Evolutionary conservation across 2,888 invertebrate species (phyloP).

Genomic region (Pseudococcus viburni): DNA sequence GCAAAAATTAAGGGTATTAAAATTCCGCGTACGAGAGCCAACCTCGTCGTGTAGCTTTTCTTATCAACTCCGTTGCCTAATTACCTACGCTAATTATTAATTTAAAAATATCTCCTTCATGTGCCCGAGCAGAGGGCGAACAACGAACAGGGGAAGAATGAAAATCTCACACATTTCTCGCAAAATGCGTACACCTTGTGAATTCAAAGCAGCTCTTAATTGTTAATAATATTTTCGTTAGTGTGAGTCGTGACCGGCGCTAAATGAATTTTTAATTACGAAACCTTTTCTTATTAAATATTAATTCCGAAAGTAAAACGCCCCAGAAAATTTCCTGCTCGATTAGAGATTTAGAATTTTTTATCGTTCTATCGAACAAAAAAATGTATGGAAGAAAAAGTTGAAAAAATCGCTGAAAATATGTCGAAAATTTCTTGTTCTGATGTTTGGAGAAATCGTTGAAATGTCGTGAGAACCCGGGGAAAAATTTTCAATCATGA

Average conservation of each 20-base stretch:
- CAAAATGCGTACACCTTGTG: conserved; percentile 37
- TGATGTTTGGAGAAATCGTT: too few relatives aligned
- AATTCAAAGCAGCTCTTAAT: conserved; percentile 50
- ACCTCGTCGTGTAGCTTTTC: conserved; percentile 10
- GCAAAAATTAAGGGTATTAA: background rate
- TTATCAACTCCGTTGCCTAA: conserved; percentile 8
- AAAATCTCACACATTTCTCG: conserved; percentile 50
- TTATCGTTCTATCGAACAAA: background rate
- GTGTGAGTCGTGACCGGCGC: conserved; percentile 1
- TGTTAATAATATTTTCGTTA: conserved; percentile 47
- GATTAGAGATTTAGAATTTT: background rate
- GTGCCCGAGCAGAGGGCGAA: background rate
- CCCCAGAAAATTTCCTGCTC: background rate
- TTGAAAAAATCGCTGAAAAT: background rate
- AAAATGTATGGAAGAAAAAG: background rate
- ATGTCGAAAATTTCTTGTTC: too few relatives aligned
- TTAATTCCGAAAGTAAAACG: background rate
- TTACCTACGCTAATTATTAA: conserved; percentile 35
- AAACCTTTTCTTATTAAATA: conserved; percentile 27
- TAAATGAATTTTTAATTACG: conserved; percentile 48
- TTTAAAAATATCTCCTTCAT: conserved; percentile 22
- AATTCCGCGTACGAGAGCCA: background rate
- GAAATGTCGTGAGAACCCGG: too few relatives aligned
- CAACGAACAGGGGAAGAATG: background rate
- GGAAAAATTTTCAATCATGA: too few relatives aligned